Evolutionary conservation across 2,113 vertebrate species (phyloP), one percentile per base, ranked within the genome.

Genomic region (Elephantulus edwardii): DNA sequence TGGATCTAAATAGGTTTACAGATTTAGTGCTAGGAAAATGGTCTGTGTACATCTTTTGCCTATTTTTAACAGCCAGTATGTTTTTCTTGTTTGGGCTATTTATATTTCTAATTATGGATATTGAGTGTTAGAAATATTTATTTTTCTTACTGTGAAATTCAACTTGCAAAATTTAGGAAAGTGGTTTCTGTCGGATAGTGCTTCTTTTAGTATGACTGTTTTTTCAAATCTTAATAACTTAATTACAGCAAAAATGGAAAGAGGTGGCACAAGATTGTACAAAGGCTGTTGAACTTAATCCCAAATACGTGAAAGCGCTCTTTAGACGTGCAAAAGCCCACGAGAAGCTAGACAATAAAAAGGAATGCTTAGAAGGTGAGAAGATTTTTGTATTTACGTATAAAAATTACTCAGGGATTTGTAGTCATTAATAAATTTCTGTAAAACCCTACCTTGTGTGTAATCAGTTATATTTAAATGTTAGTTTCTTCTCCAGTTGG

Each of bases 281-380:
- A 91, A 98, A 98, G 93, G 99, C 99, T 4, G 98, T 99, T 90
- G 98, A 98, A 76, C 97, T 99, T 95, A 99, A 99, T 96, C 99
- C 99, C 52, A 98, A 98, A 74, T 99, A 99, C 30, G 95, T 99
- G 95, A 99, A 99, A 97, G 99, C 99, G 88, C 98, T 99, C 89
- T 99, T 99, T 97, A 98, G 99, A 96, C 98, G 99, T 0, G 99
- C 99, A 12, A 99, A 99, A 96, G 99, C 99, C 60, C 98, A 99
- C 26, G 99, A 99, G 96, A 99, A 98, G 92, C 98, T 99, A 60
- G 99, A 99, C 97, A 99, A 99, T 97, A 99, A 98, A 97, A 99
- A 98, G 96, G 99, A 99, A 90, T 99, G 99, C 94, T 97, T 99
- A 96, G 99, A 99, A 98, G 99, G 99, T 99, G 91, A 97, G 97